Conservation (phyloP, 2,888 invertebrate species). For the Ichneumon xanthorius region DNA sequence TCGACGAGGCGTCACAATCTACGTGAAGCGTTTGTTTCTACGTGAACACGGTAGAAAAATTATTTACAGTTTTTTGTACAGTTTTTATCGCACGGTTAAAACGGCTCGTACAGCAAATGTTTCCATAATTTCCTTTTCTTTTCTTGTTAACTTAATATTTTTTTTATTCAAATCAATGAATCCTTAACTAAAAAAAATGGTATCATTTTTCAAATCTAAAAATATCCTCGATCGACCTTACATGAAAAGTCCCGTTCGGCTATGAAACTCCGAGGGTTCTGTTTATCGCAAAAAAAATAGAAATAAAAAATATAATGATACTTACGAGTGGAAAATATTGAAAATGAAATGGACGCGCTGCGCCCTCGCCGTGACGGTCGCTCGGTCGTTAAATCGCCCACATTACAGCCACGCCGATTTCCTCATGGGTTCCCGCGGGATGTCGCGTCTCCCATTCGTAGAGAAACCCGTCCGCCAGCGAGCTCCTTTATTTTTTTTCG, state of each 20-base stretch:
- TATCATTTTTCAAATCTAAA: neutral
- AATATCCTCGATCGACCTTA: constrained; percentile 4
- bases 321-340: constrained; percentile 1
- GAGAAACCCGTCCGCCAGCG: neutral
- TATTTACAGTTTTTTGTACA: neutral
- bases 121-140: neutral
- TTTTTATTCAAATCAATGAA: neutral
- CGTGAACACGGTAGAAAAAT: neutral
- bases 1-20: neutral
- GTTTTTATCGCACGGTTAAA: too few relatives aligned
- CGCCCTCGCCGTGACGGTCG: constrained; percentile 6
- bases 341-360: neutral
- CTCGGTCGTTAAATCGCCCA: constrained; percentile 42
- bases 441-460: neutral
- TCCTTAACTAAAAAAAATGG: neutral
- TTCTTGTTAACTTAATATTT: neutral
- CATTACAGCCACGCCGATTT: constrained; percentile 38
- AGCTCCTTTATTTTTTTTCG: neutral
- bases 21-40: neutral
- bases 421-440: neutral
- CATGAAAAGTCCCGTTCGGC: constrained; percentile 23
- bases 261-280: neutral
- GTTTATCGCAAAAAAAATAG: neutral
- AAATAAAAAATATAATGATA: neutral
- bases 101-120: neutral